phyloP scores from a whole-genome alignment of 2,113 vertebrate species.

The Mola mola region DNA sequence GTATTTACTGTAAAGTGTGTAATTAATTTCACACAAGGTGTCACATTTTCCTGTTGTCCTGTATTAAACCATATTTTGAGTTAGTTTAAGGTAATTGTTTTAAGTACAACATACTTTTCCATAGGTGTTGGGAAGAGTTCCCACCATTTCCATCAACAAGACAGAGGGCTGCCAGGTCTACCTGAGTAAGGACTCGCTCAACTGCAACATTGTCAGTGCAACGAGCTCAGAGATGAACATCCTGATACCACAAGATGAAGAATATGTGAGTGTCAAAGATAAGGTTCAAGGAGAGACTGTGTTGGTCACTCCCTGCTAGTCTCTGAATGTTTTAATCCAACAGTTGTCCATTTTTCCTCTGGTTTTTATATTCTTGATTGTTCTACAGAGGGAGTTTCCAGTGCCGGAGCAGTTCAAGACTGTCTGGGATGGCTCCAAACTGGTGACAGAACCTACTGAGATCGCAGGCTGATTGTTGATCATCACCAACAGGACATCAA shows the following conservation, averaged over 20 bases:
- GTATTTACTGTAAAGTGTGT: too few species aligned
- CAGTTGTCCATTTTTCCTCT: too few species aligned
- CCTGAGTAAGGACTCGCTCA: slow-evolving; percentile 89
- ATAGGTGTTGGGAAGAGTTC: slow-evolving; percentile 94
- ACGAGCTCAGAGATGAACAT: slow-evolving; percentile 99
- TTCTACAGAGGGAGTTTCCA: slow-evolving; percentile 92
- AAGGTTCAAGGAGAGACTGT: too few species aligned
- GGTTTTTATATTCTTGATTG: not conserved
- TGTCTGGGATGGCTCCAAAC: slow-evolving; percentile 91
- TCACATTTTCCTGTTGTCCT: too few species aligned
- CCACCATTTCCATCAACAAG: slow-evolving; percentile 98
- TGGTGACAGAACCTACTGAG: slow-evolving; percentile 95
- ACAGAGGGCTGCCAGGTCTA: slow-evolving; percentile 98
- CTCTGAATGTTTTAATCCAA: not conserved
- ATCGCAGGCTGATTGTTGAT: slow-evolving; percentile 88
- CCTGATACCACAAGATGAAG: slow-evolving; percentile 89
- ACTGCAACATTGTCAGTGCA: slow-evolving; percentile 95
- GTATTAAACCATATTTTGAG: too few species aligned
- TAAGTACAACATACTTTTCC: slow-evolving; percentile 15
- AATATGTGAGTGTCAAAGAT: slow-evolving; percentile 87
- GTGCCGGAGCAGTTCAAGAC: slow-evolving; percentile 99
- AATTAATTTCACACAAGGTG: too few species aligned
- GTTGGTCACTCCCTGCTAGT: not conserved
- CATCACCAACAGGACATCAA: not conserved
- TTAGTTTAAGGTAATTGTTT: not conserved